A percentile compares a stretch with the other conserved stretches of the same genome.
Evolutionary conservation across 2,113 vertebrate species (phyloP).

Genomic region (Pteronura brasiliensis): DNA sequence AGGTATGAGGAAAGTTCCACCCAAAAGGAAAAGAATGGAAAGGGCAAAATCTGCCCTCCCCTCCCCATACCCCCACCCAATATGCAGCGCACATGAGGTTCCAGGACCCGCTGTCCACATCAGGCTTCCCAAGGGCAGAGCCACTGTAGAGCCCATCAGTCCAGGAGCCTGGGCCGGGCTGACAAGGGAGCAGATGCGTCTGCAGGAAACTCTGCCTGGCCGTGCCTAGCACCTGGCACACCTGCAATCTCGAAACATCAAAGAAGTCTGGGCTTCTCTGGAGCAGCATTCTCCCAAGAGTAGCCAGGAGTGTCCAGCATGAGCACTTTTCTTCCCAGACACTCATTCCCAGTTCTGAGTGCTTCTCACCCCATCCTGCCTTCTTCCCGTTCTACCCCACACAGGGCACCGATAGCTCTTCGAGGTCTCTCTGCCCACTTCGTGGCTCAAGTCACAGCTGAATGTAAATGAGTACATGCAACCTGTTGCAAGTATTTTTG

Average conservation of each 20-base stretch:
- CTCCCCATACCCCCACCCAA: neutral
- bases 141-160: rapidly evolving
- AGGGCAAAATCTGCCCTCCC: neutral
- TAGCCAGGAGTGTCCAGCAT: neutral
- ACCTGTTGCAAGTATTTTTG: neutral
- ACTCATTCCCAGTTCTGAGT: too few relatives aligned
- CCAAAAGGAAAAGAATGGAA: neutral
- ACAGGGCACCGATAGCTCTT: neutral
- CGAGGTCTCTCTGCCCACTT: neutral
- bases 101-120: too few relatives aligned
- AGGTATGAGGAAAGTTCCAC: neutral
- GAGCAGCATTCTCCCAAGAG: neutral
- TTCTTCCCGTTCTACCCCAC: neutral
- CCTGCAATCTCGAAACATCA: neutral
- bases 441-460: neutral
- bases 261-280: neutral
- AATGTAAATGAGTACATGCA: neutral
- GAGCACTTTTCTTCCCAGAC: neutral
- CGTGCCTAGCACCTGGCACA: neutral
- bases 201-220: neutral
- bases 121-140: neutral
- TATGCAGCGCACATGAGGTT: neutral
- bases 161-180: neutral
- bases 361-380: neutral
- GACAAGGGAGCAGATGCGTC: too few relatives aligned